Percentiles rank a stretch among this genome's conserved stretches.
phyloP scores from a whole-genome alignment of 2,888 invertebrate species.

The Lepidonotus clava region DNA sequence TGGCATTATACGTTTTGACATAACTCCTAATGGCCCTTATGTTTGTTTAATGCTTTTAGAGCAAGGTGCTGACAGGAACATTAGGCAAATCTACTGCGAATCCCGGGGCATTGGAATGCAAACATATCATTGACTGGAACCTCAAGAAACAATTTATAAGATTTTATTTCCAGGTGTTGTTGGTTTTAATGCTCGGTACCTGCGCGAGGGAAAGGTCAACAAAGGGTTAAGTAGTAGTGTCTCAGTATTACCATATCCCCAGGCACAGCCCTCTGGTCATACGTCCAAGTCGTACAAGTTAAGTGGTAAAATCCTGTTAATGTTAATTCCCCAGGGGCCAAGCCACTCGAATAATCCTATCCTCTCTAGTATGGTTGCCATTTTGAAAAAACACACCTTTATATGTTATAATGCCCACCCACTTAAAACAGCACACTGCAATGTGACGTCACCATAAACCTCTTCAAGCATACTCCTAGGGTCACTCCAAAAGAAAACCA shows the following conservation, averaged over 20 bases:
- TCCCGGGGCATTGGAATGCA: too few species aligned
- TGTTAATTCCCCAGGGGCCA: neutral
- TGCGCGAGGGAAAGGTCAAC: neutral
- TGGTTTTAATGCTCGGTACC: neutral
- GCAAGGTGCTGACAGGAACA: neutral
- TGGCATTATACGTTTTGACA: neutral
- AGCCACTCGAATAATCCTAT: neutral
- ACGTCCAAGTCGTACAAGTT: neutral
- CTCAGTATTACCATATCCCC: too few species aligned
- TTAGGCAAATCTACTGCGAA: neutral
- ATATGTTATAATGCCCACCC: too few species aligned
- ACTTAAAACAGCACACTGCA: too few species aligned
- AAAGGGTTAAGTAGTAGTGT: too few species aligned
- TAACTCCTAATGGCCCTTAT: neutral
- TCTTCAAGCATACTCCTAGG: too few species aligned
- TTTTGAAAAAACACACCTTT: too few species aligned
- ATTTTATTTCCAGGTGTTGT: neutral
- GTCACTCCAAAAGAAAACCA: too few species aligned
- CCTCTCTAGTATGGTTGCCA: too few species aligned
- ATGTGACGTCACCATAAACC: too few species aligned
- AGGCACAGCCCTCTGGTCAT: too few species aligned
- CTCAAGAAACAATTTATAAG: neutral
- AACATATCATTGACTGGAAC: neutral
- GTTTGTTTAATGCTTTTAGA: neutral
- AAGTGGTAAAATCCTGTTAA: slow-evolving; percentile 22